Percentiles rank a stretch among this genome's conserved stretches.
phyloP scores from a whole-genome alignment of 2,888 invertebrate genomes.

The Harpalus rubripes region DNA sequence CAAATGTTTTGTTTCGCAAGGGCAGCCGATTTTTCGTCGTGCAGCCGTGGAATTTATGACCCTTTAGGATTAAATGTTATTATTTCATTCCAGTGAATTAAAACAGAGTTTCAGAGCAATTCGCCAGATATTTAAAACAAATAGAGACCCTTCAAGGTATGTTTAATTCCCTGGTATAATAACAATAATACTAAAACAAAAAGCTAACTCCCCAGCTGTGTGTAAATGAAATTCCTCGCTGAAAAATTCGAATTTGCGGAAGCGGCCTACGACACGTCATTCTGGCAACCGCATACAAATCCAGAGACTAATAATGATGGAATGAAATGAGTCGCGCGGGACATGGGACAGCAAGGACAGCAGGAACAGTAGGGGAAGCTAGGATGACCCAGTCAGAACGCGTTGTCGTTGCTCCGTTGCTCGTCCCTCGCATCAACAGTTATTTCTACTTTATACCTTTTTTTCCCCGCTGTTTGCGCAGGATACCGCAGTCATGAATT shows the following conservation, averaged over 20 bases:
- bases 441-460: conserved; percentile 7
- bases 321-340: conserved; percentile 62
- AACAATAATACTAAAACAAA: conserved; percentile 47
- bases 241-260: conserved; percentile 57
- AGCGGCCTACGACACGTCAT: conserved; percentile 28
- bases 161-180: conserved; percentile 7
- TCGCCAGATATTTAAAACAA: conserved; percentile 25
- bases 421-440: not conserved
- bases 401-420: not conserved
- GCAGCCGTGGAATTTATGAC: not conserved
- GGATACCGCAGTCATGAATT: conserved; percentile 1
- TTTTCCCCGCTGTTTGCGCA: not conserved
- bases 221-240: conserved; percentile 44
- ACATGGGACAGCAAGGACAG: not conserved
- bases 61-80: conserved; percentile 6
- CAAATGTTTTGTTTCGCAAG: conserved; percentile 5
- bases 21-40: conserved; percentile 1
- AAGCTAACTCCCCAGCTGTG: not conserved
- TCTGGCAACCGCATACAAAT: conserved; percentile 49
- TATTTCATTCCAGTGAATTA: conserved; percentile 4
- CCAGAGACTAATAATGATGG: conserved; percentile 63
- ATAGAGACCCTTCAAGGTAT: conserved; percentile 25
- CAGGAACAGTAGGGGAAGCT: not conserved
- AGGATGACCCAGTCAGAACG: not conserved
- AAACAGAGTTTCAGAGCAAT: conserved; percentile 9